Evolutionary conservation across 2,113 vertebrate species (phyloP).

Genomic region (Cromileptes altivelis): DNA sequence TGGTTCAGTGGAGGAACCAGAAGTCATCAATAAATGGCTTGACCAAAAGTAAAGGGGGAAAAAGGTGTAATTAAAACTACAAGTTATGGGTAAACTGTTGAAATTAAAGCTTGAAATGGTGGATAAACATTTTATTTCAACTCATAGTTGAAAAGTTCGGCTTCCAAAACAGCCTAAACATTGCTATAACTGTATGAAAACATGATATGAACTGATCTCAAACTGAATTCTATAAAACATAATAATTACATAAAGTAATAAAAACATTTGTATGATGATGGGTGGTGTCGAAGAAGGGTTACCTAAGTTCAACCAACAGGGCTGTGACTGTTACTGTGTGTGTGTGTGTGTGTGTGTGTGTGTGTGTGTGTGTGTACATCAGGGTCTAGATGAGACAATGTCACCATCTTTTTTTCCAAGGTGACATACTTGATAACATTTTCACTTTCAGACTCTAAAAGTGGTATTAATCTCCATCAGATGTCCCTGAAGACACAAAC

Average conservation of each 20-base stretch:
- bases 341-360: conserved; percentile 14
- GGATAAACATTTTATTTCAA: too few relatives aligned
- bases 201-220: not conserved
- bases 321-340: not conserved
- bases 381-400: conserved; percentile 13
- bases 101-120: not conserved
- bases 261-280: not conserved
- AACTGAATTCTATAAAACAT: too few relatives aligned
- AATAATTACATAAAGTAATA: too few relatives aligned
- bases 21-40: not conserved
- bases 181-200: too few relatives aligned
- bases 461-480: conserved; percentile 63
- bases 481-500: conserved; percentile 50
- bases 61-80: not conserved
- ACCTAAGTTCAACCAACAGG: not conserved
- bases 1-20: too few relatives aligned
- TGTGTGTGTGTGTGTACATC: not conserved
- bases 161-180: too few relatives aligned
- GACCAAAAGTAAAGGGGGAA: not conserved
- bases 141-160: too few relatives aligned
- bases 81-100: not conserved
- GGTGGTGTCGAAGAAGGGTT: not conserved
- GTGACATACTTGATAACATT: conserved; percentile 67
- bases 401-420: conserved; percentile 27
- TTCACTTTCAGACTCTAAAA: conserved; percentile 62